phyloP scores from a whole-genome alignment of 2,888 invertebrate species.

The Thymelicus lineola region DNA sequence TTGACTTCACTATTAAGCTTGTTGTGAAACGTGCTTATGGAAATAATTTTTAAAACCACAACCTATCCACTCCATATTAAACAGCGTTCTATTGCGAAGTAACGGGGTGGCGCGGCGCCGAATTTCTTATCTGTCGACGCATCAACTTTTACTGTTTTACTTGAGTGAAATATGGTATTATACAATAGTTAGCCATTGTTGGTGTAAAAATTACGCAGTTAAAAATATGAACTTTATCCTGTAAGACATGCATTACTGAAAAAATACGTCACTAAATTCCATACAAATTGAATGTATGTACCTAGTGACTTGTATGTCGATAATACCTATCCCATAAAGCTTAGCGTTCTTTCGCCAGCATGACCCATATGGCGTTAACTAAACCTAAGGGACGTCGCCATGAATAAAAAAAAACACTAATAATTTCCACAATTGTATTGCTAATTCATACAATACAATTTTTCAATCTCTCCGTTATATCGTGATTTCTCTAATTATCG shows the following conservation, averaged over 20 bases:
- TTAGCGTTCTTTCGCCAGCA: too few relatives aligned
- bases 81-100: background rate
- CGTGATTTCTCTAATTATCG: conserved; percentile 48
- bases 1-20: conserved; percentile 17
- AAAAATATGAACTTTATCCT: background rate
- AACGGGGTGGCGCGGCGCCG: conserved; percentile 24
- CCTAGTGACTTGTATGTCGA: too few relatives aligned
- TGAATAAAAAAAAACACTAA: background rate
- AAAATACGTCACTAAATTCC: background rate
- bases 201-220: background rate
- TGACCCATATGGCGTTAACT: too few relatives aligned
- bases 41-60: background rate
- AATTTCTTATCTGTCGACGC: conserved; percentile 12
- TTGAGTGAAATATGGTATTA: conserved; percentile 4
- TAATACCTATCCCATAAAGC: too few relatives aligned
- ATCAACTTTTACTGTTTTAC: conserved; percentile 23
- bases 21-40: conserved; percentile 11
- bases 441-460: conserved; percentile 24
- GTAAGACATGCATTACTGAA: background rate
- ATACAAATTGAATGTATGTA: too few relatives aligned
- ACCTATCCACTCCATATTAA: background rate
- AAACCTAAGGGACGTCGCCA: background rate
- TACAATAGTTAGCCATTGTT: background rate
- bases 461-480: conserved; percentile 33
- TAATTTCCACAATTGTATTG: conserved; percentile 24